Base-by-base conservation (phyloP, 2,113 vertebrate genomes). In the Chaetodon auriga region DNA sequence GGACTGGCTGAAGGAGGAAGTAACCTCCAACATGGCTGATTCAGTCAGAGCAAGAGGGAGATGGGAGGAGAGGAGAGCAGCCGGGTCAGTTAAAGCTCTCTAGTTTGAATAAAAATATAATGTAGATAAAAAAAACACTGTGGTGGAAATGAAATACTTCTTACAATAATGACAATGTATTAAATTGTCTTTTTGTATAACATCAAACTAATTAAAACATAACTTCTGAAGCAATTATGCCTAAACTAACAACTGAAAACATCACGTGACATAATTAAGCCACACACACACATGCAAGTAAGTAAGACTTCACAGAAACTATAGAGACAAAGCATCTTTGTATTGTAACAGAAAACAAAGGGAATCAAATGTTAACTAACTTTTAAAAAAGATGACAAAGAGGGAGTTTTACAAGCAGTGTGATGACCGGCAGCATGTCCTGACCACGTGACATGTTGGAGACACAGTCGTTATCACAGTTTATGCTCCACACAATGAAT, bases 1-100 rank as follows among this genome's bases (percentile, higher is more conserved):
- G 49, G 96, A 95, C 90, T 95, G 96, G 38, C 93, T 93, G 85
- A 97, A 82, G 81, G 95, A 93, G 23, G 92, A 90, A 0, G 83
- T 95, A 86, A 98, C 95, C 76, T 98, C 97, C 0, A 82, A 87
- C 74, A 98, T 88, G 0, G 95, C 97, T 98, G 92, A 60, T 72
- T 61, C 15, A 71, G 61, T 10, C 48, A 46, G 61, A 73, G 25
- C 4, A 65, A 81, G 16, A 82, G 84, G 43, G 3, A 83, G 21
- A 74, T 10, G 19, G 23, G 43, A 75, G 68, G 19, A 79, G 58
- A 76, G 3, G 12, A 78, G 6, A 68, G 2, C 54, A 49, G 25
- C 43, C 45, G 81, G 14, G 46, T 69, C 38, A 69, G 16, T 45
- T 57, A 14, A 70, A 51, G 6, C 46, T 4, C 10, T 51, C 6